phyloP scores from a whole-genome alignment of 1,140 invertebrate species.

The Caerostris darwini region DNA sequence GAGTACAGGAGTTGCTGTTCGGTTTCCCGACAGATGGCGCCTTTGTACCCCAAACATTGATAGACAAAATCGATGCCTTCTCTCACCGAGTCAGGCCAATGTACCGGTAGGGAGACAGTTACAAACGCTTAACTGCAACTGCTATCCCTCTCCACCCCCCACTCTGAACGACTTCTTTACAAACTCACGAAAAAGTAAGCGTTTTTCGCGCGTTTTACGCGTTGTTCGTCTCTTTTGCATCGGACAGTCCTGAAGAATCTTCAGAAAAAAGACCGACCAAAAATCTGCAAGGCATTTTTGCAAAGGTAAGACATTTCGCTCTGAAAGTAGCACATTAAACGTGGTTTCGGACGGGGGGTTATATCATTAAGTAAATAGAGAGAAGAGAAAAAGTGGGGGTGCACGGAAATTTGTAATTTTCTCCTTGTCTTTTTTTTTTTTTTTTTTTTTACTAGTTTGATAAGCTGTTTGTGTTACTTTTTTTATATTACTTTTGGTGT shows the following conservation, averaged over 20 bases:
- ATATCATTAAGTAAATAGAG: too few species aligned
- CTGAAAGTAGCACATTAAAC: slow-evolving; percentile 2
- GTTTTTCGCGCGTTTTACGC: slow-evolving; percentile 13
- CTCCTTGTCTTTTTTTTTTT: too few species aligned
- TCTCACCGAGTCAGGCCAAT: slow-evolving; percentile 63
- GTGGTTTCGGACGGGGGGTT: neutral
- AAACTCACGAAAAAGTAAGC: slow-evolving; percentile 60
- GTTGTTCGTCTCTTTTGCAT: neutral
- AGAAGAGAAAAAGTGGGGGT: too few species aligned
- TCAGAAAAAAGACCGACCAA: neutral
- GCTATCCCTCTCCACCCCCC: slow-evolving; percentile 8
- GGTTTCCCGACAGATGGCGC: slow-evolving; percentile 51
- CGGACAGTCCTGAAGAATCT: neutral
- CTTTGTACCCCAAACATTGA: neutral
- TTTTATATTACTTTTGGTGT: too few species aligned
- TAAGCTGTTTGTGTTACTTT: too few species aligned
- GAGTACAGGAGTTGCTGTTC: neutral
- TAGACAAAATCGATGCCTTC: slow-evolving; percentile 63
- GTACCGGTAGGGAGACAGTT: slow-evolving; percentile 68
- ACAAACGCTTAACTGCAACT: slow-evolving; percentile 71
- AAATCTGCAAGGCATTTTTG: neutral
- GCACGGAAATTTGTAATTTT: too few species aligned
- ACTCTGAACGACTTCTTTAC: slow-evolving; percentile 13
- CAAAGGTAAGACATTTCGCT: slow-evolving; percentile 1
- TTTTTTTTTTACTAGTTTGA: too few species aligned